Evolutionary conservation across 1,140 invertebrate genomes (phyloP), one percentile per base, ranked within the genome.

Genomic region (Diplogasteroides magnus): DNA sequence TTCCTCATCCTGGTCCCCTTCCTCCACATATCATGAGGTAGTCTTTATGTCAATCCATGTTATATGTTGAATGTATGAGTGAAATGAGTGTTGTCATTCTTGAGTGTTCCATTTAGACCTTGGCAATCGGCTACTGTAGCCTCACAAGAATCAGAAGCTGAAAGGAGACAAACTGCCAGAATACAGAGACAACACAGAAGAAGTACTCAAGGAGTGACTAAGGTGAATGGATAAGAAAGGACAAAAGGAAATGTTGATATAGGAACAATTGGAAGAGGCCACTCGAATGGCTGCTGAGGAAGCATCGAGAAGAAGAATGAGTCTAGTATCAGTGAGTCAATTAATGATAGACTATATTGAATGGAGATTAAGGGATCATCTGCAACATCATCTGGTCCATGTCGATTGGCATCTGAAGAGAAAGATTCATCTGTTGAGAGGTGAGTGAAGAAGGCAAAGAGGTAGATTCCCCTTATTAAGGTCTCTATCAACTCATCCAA

Each of bases 241-340:
- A 13, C 6, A 13, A 23, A 29, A 13, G 59, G 6, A 3, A 29
- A 29, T 29, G 59, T 60, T 60, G 59, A 60, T 26, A 13, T 27
- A 68, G 66, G 66, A 72, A 28, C 70, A 72, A 64, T 32, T 72
- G 13, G 70, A 72, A 26, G 70, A 72, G 61, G 70, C 70, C 2
- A 23, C 31, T 15, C 31, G 48, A 56, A 61, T 72, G 32, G 66
- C 66, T 1, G 62, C 60, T 2, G 64, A 67, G 11, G 70, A 72
- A 13, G 59, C 37, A 2, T 31, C 59, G 14, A 55, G 66, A 19
- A 55, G 64, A 28, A 67, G 32, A 27, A 58, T 56, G 26, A 28
- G 31, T 25, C 25, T 28, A 28, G 3, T 32, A 48, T 23, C 31
- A 19, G 37, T 15, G 23, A 15, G 29, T 25, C 27, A 25, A 63